Evolutionary conservation across 2,888 invertebrate genomes (phyloP).

Genomic region (Macropis europaea): DNA sequence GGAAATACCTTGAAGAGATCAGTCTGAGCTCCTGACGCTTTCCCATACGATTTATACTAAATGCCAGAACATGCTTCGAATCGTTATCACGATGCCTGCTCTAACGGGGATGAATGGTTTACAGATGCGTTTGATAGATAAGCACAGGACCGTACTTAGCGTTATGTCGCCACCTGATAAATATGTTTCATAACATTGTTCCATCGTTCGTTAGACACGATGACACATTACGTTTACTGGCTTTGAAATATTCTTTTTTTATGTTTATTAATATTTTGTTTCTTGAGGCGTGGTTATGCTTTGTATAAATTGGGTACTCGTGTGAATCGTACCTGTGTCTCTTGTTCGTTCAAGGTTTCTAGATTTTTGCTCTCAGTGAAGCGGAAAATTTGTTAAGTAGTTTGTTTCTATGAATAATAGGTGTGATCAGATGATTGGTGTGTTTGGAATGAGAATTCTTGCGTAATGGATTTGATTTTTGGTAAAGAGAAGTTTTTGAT

Average conservation of each 20-base stretch:
- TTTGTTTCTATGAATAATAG: no score
- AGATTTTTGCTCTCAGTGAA: no score
- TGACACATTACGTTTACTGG: no score
- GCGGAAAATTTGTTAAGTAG: no score
- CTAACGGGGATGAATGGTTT: slow-evolving; percentile 1
- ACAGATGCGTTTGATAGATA: slow-evolving; percentile 16
- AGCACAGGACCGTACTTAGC: slow-evolving; percentile 8
- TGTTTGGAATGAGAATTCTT: not conserved
- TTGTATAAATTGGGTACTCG: no score
- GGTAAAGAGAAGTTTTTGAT: slow-evolving; percentile 1
- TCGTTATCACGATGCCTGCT: slow-evolving; percentile 11
- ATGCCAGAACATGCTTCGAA: not conserved
- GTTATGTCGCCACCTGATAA: not conserved
- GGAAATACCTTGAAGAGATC: not conserved
- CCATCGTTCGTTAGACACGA: no score
- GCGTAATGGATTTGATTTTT: not conserved
- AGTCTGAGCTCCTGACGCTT: not conserved
- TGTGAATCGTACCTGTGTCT: no score
- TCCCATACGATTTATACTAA: not conserved
- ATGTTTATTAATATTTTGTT: no score
- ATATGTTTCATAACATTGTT: not conserved
- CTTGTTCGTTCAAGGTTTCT: no score
- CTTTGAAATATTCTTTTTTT: no score
- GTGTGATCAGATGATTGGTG: not conserved
- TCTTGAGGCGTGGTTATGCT: no score